Evolutionary conservation across 1,140 invertebrate genomes (phyloP), one percentile per base, ranked within the genome.

Genomic region (Zaprionus ghesquierei): DNA sequence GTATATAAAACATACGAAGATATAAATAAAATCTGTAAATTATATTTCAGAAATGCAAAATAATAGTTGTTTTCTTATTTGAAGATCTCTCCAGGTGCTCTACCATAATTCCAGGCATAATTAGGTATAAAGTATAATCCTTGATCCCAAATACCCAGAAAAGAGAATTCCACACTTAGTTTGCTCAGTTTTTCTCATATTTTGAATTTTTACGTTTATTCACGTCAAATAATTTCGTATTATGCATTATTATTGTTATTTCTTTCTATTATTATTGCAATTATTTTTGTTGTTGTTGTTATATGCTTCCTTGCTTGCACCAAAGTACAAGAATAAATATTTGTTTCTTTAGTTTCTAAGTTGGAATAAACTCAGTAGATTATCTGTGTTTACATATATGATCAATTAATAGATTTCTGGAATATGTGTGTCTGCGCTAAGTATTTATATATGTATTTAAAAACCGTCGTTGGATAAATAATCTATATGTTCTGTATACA

Each of bases 11-110:
- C 10, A 46, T 22, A 46, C 18, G 41, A 53, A 22, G 38, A 69
- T 75, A 63, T 72, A 38, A 89, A 77, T 76, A 77, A 87, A 82
- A 64, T 53, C 72, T 79, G 76, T 86, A 82, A 75, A 76, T 68
- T 71, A 66, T 46, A 72, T 72, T 75, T 38, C 25, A 61, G 31
- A 61, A 69, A 27, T 61, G 15, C 35, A 27, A 55, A 56, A 6
- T 15, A 2, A n/a, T 5, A 15, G 18, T 9, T 38, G 15, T 63
- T 59, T 74, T n/a, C n/a, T 23, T 13, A 38, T 23, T 38, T 27
- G 5, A 20, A 46, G 10, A 20, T 2, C 18, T 54, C 33, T n/a
- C 10, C 13, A 2, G n/a, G 13, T 69, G 33, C 25, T 38, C 4
- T 20, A 10, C 2, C 25, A 22, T 9, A 8, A 9, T 13, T 38